Conservation (phyloP, 2,113 vertebrate genomes). For the Atrichornis clamosus region DNA sequence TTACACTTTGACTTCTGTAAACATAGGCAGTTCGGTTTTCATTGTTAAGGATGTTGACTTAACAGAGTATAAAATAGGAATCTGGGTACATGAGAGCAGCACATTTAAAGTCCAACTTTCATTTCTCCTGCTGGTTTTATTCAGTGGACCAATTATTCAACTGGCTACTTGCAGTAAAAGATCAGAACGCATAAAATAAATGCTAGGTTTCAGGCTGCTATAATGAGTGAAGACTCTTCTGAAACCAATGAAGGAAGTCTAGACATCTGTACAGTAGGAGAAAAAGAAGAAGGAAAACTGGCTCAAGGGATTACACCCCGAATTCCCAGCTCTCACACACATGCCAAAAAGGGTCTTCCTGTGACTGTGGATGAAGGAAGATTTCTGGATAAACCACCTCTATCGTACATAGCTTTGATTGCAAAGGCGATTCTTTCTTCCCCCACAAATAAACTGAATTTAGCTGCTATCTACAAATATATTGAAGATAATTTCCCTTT, state of each 20-base stretch:
- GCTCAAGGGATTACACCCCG: neutral
- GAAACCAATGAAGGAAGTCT: neutral
- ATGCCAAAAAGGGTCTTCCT: neutral
- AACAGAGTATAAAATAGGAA: constrained; percentile 49
- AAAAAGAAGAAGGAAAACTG: neutral
- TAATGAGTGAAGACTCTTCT: constrained; percentile 5
- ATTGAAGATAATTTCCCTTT: constrained; percentile 69
- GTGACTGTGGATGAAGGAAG: neutral
- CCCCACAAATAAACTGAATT: constrained; percentile 64
- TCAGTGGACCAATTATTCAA: neutral
- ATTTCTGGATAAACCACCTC: constrained; percentile 45
- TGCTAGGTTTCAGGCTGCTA: neutral
- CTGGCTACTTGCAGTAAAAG: neutral
- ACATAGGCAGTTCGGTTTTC: constrained; percentile 16
- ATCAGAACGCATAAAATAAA: neutral
- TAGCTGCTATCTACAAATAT: constrained; percentile 71
- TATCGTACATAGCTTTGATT: constrained; percentile 72
- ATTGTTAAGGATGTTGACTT: constrained; percentile 41
- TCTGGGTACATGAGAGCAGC: neutral
- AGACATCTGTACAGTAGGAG: neutral
- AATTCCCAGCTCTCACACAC: neutral
- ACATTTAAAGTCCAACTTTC: neutral
- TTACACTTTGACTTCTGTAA: constrained; percentile 45
- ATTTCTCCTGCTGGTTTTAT: neutral
- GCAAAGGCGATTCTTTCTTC: constrained; percentile 72